Conservation (phyloP, 2,888 invertebrate genomes). For the Luperina nickerlii region DNA sequence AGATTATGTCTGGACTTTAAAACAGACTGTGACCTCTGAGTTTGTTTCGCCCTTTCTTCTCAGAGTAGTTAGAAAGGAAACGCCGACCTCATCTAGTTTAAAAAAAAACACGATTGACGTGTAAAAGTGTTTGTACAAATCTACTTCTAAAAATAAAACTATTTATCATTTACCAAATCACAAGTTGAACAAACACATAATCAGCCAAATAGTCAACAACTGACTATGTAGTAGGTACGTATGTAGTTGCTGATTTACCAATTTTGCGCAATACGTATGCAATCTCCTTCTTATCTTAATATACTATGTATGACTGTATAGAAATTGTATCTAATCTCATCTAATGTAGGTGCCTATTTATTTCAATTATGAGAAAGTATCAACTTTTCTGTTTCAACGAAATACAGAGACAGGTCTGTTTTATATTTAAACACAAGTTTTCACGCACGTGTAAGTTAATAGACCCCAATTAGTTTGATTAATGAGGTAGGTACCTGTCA, state of each 20-base stretch:
- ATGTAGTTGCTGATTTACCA: not conserved
- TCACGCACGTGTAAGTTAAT: not conserved
- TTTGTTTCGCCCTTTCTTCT: too few relatives aligned
- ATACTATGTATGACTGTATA: not conserved
- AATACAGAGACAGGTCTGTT: not conserved
- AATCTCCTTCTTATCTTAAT: not conserved
- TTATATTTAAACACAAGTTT: not conserved
- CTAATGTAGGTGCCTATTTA: not conserved
- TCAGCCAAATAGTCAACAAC: not conserved
- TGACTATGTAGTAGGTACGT: not conserved
- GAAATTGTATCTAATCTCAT: constrained; percentile 1
- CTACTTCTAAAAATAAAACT: too few relatives aligned
- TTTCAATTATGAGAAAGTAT: constrained; percentile 16
- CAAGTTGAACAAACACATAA: not conserved
- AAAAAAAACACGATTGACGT: too few relatives aligned
- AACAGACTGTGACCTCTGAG: too few relatives aligned
- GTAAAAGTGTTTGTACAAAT: too few relatives aligned
- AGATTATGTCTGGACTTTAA: too few relatives aligned
- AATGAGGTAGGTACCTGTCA: constrained; percentile 1
- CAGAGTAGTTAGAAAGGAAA: too few relatives aligned
- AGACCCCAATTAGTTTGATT: not conserved
- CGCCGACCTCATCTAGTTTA: too few relatives aligned
- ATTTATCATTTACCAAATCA: not conserved
- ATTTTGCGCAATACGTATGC: not conserved
- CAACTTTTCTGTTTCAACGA: constrained; percentile 20